These are phyloP conservation scores for Harmothoe impar DNA, from an alignment of 2,888 invertebrate genomes.

Conservation along the genomic window DNA sequence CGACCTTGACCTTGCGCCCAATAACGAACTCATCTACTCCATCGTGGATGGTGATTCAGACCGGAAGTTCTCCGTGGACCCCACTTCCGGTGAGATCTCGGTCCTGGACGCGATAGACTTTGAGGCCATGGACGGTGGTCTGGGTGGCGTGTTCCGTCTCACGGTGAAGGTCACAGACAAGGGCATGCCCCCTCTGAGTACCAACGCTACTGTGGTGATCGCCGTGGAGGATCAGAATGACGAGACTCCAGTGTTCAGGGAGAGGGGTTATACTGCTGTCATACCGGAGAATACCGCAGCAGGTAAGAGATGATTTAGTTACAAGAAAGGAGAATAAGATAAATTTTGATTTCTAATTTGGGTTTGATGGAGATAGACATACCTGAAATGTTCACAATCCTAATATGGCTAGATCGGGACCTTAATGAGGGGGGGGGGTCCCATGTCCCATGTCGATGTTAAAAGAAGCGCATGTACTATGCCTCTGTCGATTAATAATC, in stretches of 20 bases:
- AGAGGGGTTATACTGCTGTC: conserved; percentile 88
- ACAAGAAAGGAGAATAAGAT: background rate
- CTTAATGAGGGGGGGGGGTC: too few relatives aligned
- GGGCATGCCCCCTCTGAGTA: conserved; percentile 74
- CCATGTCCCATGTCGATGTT: too few relatives aligned
- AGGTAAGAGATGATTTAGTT: conserved; percentile 85
- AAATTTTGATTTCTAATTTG: background rate
- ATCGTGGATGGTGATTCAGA: conserved; percentile 74
- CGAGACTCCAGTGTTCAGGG: conserved; percentile 91
- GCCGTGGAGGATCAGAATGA: conserved; percentile 94
- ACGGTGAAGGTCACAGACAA: conserved; percentile 75
- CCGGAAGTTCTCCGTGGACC: conserved; percentile 86
- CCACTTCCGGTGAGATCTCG: conserved; percentile 86
- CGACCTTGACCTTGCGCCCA: conserved; percentile 88
- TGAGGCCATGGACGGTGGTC: conserved; percentile 74
- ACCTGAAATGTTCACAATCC: background rate
- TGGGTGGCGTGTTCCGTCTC: conserved; percentile 73
- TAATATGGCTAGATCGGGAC: background rate
- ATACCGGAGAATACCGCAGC: conserved; percentile 91
- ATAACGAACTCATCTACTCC: conserved; percentile 77
- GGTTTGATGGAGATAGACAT: background rate
- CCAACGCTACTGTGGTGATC: conserved; percentile 78
- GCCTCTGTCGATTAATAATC: too few relatives aligned
- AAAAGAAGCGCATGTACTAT: too few relatives aligned
- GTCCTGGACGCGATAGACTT: conserved; percentile 78